Evolutionary conservation across 2,797 vertebrate species (phyloP), one percentile per base, ranked within the genome.

Genomic region (Dryobates pubescens): DNA sequence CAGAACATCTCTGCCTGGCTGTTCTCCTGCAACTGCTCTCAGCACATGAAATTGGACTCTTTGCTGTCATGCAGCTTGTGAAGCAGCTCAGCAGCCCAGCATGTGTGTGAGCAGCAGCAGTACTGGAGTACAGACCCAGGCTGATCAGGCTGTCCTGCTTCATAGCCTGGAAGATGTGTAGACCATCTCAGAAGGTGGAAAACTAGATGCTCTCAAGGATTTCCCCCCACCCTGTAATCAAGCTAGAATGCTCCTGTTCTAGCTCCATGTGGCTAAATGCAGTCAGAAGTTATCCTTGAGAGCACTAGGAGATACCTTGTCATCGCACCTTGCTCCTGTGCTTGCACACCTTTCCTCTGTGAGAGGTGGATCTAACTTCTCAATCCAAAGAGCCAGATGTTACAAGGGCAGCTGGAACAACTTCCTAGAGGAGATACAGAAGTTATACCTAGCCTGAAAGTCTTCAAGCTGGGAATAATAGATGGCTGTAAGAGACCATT

Each of bases 61-160:
- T 30, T 65, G 29, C 62, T 53, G 17, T 61, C n/a, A 27, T 0
- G 3, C 38, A 57, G 20, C 32, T 10, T 1, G 1, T 14, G 1
- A 7, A 62, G 47, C 43, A 17, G 6, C 9, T 84, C 29, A 67
- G 47, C 47, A 73, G 47, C 74, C 72, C 75, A 47, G 41, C 18
- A 32, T 0, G 0, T 3, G 10, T 53, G 29, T 22, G 43, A 73
- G 34, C 19, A 38, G 41, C 2, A 7, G 14, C n/a, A n/a, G 20
- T 27, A 49, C 54, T 61, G 49, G 12, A 13, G 27, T 62, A 14
- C 29, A 53, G 41, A 67, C 11, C 18, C 29, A 53, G 14, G 11
- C 38, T 3, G 1, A 9, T 6, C 72, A 13, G 20, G 18, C 65
- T 85, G 12, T 34, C 38, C 58, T 86, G 30, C 38, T 87, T 56